phyloP scores from a whole-genome alignment of 2,888 invertebrate genomes.

The Tachina fera region DNA sequence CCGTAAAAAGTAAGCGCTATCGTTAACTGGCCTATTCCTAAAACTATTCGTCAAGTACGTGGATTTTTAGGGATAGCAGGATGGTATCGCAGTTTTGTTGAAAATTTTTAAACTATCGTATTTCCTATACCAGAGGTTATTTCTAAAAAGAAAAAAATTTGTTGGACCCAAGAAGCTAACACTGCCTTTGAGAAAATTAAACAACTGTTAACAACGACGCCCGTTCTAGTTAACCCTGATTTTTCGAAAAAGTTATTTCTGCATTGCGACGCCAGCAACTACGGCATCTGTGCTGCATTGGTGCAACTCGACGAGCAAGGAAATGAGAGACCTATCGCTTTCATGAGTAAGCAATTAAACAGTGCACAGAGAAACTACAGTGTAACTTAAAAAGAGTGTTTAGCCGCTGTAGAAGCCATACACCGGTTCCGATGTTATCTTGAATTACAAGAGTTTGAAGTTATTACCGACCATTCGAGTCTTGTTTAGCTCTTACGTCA shows the following conservation, averaged over 20 bases:
- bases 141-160: too few species aligned
- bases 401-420: neutral
- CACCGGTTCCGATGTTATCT: constrained; percentile 32
- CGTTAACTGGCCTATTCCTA: constrained; percentile 67
- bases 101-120: neutral
- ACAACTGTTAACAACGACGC: neutral
- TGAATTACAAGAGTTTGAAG: neutral
- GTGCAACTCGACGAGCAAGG: neutral
- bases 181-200: constrained; percentile 8
- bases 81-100: constrained; percentile 2
- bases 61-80: constrained; percentile 73
- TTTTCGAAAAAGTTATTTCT: constrained; percentile 7
- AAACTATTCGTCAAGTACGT: constrained; percentile 67
- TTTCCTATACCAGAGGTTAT: too few species aligned
- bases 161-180: neutral
- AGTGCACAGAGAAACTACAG: constrained; percentile 2
- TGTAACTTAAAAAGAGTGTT: neutral
- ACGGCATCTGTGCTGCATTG: neutral
- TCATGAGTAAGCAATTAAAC: neutral
- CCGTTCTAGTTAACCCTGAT: constrained; percentile 12
- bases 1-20: constrained; percentile 61
- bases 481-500: constrained; percentile 7
- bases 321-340: too few species aligned
- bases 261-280: neutral
- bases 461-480: constrained; percentile 32